Percentiles rank a stretch among this genome's conserved stretches.
phyloP scores from a whole-genome alignment of 1,140 invertebrate species.

The Drosophila pachea region DNA sequence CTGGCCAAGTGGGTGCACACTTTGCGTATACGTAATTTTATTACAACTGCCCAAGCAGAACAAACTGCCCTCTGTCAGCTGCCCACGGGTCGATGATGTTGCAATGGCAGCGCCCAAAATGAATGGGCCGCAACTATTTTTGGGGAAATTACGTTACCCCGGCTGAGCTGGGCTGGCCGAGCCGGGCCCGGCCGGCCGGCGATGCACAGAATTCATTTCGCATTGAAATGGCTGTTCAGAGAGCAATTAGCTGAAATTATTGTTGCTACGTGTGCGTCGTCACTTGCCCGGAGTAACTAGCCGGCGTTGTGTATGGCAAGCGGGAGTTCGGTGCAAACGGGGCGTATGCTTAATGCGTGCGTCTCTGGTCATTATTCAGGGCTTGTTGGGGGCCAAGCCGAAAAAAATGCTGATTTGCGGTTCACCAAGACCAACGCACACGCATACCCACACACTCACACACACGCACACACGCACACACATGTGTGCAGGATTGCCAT shows the following conservation, averaged over 20 bases:
- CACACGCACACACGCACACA: conserved; percentile 9
- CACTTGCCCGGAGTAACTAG: conserved; percentile 43
- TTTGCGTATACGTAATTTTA: conserved; percentile 73
- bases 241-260: conserved; percentile 78
- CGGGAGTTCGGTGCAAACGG: conserved; percentile 17
- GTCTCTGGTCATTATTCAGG: conserved; percentile 55
- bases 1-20: conserved; percentile 38
- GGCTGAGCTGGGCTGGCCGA: conserved; percentile 9
- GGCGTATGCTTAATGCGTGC: conserved; percentile 64
- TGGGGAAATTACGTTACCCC: background rate
- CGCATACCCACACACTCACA: conserved; percentile 1
- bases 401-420: conserved; percentile 68
- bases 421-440: conserved; percentile 46
- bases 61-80: conserved; percentile 7
- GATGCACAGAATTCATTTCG: conserved; percentile 69
- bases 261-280: conserved; percentile 75
- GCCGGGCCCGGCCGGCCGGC: conserved; percentile 22
- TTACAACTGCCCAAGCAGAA: conserved; percentile 52
- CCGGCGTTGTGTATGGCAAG: background rate
- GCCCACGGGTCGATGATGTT: conserved; percentile 25
- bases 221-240: conserved; percentile 76
- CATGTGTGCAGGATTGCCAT: conserved; percentile 38
- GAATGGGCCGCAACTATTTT: conserved; percentile 57
- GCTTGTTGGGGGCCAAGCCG: conserved; percentile 11
- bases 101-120: conserved; percentile 36